Percentiles rank a stretch among this genome's conserved stretches.
Conservation (phyloP, 2,113 vertebrate genomes). For the Steatornis caripensis region DNA sequence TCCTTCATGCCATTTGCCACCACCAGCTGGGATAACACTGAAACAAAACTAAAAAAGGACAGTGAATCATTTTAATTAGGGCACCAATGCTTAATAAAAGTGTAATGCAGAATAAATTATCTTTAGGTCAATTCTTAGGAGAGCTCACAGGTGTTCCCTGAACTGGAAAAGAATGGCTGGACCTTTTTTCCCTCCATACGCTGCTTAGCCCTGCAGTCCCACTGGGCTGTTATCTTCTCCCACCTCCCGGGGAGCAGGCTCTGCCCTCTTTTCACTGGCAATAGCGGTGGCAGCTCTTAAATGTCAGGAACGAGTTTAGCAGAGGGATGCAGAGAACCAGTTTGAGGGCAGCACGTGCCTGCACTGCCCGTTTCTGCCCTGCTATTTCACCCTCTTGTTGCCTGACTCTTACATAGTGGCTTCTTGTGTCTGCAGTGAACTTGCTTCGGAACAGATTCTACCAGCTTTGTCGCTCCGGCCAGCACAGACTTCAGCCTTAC, state of each 20-base stretch:
- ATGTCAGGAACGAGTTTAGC: not conserved
- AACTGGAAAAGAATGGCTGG: not conserved
- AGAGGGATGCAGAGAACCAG: not conserved
- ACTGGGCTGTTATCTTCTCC: not conserved
- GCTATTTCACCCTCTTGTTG: not conserved
- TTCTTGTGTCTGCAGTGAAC: not conserved
- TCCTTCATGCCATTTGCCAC: not conserved
- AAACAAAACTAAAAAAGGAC: not conserved
- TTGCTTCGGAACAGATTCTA: not conserved
- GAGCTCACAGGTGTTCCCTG: not conserved
- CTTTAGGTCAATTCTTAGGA: not conserved
- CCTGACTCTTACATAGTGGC: not conserved
- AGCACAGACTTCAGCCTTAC: not conserved
- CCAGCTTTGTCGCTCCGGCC: not conserved
- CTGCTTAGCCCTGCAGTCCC: not conserved
- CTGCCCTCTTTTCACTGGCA: not conserved
- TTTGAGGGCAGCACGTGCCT: not conserved
- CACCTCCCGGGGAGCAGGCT: not conserved
- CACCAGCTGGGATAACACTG: not conserved
- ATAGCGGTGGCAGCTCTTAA: not conserved
- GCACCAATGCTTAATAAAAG: conserved; percentile 5
- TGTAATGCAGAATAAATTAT: not conserved
- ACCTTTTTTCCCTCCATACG: not conserved
- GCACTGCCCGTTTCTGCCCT: not conserved
- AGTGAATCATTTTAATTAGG: conserved; percentile 15